Percentiles rank a stretch among this genome's conserved stretches.
These are phyloP conservation scores for Paragorgia papillata DNA, from an alignment of 92 coral and sea anemone species.

Conservation along the genomic window DNA sequence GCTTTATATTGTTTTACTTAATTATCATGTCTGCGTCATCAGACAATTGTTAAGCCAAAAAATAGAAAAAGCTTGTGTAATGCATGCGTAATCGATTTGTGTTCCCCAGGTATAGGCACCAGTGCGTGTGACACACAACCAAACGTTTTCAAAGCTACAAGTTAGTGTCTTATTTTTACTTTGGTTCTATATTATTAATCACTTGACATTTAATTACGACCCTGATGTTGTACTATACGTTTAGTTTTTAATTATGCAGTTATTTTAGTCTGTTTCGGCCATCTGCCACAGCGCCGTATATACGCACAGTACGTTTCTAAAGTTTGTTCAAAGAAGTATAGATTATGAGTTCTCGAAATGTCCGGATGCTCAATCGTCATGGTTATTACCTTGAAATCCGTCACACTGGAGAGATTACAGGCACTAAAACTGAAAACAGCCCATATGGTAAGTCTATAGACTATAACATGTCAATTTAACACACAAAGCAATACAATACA, in stretches of 20 bases:
- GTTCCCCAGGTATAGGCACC: too few species aligned
- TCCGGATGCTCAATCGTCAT: slow-evolving; percentile 29
- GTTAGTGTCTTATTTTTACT: too few species aligned
- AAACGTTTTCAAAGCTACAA: too few species aligned
- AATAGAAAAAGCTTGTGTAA: too few species aligned
- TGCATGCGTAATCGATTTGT: too few species aligned
- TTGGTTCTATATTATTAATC: too few species aligned
- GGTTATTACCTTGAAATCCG: slow-evolving; percentile 30
- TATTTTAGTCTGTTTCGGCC: slow-evolving; percentile 28
- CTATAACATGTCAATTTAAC: too few species aligned
- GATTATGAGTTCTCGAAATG: slow-evolving; percentile 27
- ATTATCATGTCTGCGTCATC: too few species aligned
- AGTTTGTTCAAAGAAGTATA: not conserved
- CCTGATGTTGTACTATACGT: not conserved
- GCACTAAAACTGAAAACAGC: not conserved
- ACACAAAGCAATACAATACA: too few species aligned
- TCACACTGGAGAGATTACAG: slow-evolving; percentile 24
- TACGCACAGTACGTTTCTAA: not conserved
- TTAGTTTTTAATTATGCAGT: slow-evolving; percentile 21
- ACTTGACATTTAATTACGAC: not conserved
- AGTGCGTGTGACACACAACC: too few species aligned
- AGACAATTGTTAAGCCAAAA: too few species aligned
- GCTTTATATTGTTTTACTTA: too few species aligned
- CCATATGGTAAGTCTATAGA: slow-evolving; percentile 24
- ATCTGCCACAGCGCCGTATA: slow-evolving; percentile 24